These are phyloP conservation scores for Anguilla obscura DNA, from an alignment of 2,797 vertebrate genomes.

Conservation along the genomic window DNA sequence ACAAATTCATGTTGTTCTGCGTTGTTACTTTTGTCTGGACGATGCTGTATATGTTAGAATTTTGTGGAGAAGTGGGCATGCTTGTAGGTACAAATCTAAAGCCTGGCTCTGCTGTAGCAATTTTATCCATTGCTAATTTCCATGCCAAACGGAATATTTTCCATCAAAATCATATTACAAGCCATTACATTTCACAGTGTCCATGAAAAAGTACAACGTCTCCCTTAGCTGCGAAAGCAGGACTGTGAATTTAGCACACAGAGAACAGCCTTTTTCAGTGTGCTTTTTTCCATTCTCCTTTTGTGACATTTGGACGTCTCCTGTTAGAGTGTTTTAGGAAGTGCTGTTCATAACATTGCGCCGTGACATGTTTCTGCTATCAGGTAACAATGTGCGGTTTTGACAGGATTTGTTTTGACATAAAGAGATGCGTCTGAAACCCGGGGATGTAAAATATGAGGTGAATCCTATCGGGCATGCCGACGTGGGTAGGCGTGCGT, in stretches of 20 bases:
- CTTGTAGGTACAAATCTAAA: slow-evolving; percentile 49
- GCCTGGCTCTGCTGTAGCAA: slow-evolving; percentile 43
- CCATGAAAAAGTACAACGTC: neutral
- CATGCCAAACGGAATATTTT: slow-evolving; percentile 41
- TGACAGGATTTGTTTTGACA: slow-evolving; percentile 11
- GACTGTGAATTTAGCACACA: neutral
- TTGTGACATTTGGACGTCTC: neutral
- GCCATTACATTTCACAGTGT: neutral
- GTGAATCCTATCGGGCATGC: neutral
- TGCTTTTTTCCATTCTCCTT: neutral
- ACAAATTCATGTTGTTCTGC: neutral
- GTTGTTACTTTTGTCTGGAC: slow-evolving; percentile 26
- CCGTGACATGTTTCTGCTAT: neutral
- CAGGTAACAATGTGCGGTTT: neutral
- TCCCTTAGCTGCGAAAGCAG: neutral
- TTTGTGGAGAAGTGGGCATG: slow-evolving; percentile 42
- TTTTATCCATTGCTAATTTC: slow-evolving; percentile 38
- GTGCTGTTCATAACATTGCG: neutral
- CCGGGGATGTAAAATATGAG: neutral
- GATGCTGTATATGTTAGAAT: slow-evolving; percentile 24
- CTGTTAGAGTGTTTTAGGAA: neutral
- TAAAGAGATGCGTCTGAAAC: slow-evolving; percentile 1
- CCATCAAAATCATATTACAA: slow-evolving; percentile 29
- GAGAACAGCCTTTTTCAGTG: neutral
- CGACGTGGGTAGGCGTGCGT: neutral